phyloP scores from a whole-genome alignment of 2,888 invertebrate species.

The Phlogophora meticulosa region DNA sequence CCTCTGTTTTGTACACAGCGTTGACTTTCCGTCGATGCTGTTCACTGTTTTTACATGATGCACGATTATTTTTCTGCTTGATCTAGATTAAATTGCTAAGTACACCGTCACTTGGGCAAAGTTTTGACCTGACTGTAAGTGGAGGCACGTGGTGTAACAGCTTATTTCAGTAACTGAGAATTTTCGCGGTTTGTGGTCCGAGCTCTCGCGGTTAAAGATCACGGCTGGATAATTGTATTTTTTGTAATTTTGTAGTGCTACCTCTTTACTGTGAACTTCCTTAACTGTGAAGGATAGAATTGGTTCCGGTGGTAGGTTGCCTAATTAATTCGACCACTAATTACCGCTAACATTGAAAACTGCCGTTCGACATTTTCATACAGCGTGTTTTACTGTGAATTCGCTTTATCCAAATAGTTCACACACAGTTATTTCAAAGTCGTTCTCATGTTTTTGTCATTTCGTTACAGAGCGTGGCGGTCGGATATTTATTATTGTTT shows the following conservation, averaged over 20 bases:
- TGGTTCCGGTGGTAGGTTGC: conserved; percentile 73
- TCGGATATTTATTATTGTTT: conserved; percentile 54
- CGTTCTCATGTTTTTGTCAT: conserved; percentile 63
- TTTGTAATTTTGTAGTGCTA: conserved; percentile 70
- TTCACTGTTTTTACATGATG: conserved; percentile 27
- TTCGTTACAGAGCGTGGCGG: conserved; percentile 35
- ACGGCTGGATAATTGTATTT: conserved; percentile 52
- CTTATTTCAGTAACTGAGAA: conserved; percentile 62
- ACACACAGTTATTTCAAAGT: conserved; percentile 62
- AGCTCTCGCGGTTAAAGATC: conserved; percentile 59
- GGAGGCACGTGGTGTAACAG: conserved; percentile 54
- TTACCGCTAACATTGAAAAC: conserved; percentile 66
- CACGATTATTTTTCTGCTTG: background rate
- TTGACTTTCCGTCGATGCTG: conserved; percentile 42
- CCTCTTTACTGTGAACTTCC: conserved; percentile 75
- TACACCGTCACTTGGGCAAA: conserved; percentile 31
- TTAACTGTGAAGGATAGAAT: conserved; percentile 74
- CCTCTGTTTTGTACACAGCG: conserved; percentile 57
- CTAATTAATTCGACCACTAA: conserved; percentile 71
- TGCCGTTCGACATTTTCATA: conserved; percentile 62
- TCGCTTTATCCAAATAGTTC: conserved; percentile 57
- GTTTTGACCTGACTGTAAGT: conserved; percentile 69
- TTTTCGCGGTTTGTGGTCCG: conserved; percentile 60
- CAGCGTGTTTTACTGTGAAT: conserved; percentile 36
- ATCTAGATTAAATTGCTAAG: background rate